These are phyloP conservation scores for Bufo bufo DNA, from an alignment of 2,113 vertebrate species.

Conservation along the genomic window DNA sequence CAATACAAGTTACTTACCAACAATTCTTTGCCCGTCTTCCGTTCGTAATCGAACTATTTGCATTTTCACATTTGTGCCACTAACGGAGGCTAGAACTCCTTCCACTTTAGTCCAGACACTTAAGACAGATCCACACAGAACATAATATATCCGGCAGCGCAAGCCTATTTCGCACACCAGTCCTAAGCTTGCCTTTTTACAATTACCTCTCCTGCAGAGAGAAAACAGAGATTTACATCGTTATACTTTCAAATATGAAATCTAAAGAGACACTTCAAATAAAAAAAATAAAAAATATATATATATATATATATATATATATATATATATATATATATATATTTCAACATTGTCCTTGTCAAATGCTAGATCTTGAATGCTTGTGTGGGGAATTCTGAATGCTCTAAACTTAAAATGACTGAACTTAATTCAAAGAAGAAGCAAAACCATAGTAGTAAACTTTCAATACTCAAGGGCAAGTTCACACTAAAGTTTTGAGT, in stretches of 20 bases:
- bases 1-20: constrained; percentile 76
- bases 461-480: no score
- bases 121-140: constrained; percentile 93
- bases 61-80: constrained; percentile 95
- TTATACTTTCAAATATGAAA: neutral
- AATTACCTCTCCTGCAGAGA: constrained; percentile 91
- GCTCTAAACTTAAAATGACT: no score
- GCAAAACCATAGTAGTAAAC: no score
- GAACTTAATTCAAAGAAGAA: no score
- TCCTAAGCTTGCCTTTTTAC: constrained; percentile 93
- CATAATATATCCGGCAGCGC: constrained; percentile 90
- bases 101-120: constrained; percentile 99
- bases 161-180: constrained; percentile 93
- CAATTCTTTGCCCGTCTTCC: constrained; percentile 95
- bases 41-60: constrained; percentile 94
- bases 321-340: no score
- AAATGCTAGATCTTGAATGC: no score
- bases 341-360: no score
- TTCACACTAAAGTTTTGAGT: no score
- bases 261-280: no score
- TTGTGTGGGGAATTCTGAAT: no score
- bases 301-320: no score
- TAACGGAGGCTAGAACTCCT: constrained; percentile 90
- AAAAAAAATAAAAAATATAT: no score
- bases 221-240: neutral